phyloP scores from a whole-genome alignment of 92 coral and sea anemone genomes.

The Galaxea fascicularis region DNA sequence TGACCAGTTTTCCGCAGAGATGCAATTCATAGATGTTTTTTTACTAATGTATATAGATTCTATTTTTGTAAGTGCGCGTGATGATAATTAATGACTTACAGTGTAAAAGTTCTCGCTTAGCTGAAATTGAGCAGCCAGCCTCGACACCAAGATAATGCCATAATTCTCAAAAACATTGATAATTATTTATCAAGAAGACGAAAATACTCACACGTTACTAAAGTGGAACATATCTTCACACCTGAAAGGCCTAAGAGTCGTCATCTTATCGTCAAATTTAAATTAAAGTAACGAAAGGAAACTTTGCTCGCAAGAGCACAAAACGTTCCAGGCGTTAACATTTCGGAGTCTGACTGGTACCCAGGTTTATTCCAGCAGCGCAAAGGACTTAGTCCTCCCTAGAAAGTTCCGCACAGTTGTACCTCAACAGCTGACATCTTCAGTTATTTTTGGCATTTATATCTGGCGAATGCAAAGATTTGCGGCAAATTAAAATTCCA shows the following conservation, averaged over 20 bases:
- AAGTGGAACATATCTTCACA: slow-evolving; percentile 94
- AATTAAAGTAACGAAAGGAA: too few species aligned
- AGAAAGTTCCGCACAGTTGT: neutral
- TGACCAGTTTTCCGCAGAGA: too few species aligned
- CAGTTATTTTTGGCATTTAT: neutral
- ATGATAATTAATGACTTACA: too few species aligned
- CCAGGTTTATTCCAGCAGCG: neutral
- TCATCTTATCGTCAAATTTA: slow-evolving; percentile 59
- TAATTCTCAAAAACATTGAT: neutral
- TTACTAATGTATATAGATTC: too few species aligned
- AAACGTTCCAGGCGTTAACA: neutral
- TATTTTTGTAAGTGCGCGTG: neutral
- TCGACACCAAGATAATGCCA: neutral
- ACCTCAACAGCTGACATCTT: neutral
- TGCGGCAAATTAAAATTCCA: neutral
- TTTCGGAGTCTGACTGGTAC: slow-evolving; percentile 17
- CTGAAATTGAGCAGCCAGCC: neutral
- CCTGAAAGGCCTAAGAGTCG: slow-evolving; percentile 90
- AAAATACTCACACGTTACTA: slow-evolving; percentile 91
- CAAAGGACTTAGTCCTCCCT: too few species aligned
- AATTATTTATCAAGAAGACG: neutral
- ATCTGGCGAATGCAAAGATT: too few species aligned
- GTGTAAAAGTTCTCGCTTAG: neutral
- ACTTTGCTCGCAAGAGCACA: neutral
- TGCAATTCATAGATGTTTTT: too few species aligned